A percentile compares a stretch with the other conserved stretches of the same genome.
Evolutionary conservation across 2,888 invertebrate genomes (phyloP).

Genomic region (Brachyopa scutellaris): DNA sequence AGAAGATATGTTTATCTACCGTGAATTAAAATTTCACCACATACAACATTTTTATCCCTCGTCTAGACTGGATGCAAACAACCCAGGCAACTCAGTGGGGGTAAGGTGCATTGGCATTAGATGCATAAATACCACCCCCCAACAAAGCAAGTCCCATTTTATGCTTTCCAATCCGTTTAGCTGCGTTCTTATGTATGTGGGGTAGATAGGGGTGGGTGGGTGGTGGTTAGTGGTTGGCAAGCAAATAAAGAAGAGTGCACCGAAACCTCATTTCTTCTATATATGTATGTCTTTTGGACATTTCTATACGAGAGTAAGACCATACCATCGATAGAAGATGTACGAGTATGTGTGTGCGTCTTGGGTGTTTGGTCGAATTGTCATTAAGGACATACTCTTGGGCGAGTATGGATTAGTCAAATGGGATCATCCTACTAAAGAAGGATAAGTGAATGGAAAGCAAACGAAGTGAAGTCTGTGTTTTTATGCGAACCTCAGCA

Average conservation of each 20-base stretch:
- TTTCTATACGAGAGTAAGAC: neutral
- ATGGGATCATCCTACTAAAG: slow-evolving; percentile 61
- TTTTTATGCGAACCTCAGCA: slow-evolving; percentile 7
- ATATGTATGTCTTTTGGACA: slow-evolving; percentile 9
- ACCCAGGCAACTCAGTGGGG: slow-evolving; percentile 44
- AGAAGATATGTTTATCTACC: slow-evolving; percentile 71
- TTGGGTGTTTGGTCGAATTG: slow-evolving; percentile 27
- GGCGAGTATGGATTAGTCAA: slow-evolving; percentile 63
- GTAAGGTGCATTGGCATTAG: slow-evolving; percentile 71
- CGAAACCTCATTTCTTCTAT: slow-evolving; percentile 21
- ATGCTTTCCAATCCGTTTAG: slow-evolving; percentile 50
- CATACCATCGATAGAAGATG: slow-evolving; percentile 20
- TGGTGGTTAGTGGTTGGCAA: neutral
- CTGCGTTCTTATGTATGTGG: neutral
- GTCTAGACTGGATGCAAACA: slow-evolving; percentile 72
- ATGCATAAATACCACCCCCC: slow-evolving; percentile 65
- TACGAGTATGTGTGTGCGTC: slow-evolving; percentile 31
- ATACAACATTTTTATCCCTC: slow-evolving; percentile 70
- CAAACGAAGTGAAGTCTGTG: slow-evolving; percentile 36
- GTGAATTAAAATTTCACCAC: slow-evolving; percentile 73
- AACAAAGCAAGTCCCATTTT: slow-evolving; percentile 4
- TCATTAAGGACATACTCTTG: slow-evolving; percentile 48
- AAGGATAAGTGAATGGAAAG: slow-evolving; percentile 43
- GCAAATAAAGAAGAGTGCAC: neutral
- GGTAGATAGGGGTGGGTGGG: neutral